Evolutionary conservation across 2,113 vertebrate genomes (phyloP).

Genomic region (Clarias gariepinus): DNA sequence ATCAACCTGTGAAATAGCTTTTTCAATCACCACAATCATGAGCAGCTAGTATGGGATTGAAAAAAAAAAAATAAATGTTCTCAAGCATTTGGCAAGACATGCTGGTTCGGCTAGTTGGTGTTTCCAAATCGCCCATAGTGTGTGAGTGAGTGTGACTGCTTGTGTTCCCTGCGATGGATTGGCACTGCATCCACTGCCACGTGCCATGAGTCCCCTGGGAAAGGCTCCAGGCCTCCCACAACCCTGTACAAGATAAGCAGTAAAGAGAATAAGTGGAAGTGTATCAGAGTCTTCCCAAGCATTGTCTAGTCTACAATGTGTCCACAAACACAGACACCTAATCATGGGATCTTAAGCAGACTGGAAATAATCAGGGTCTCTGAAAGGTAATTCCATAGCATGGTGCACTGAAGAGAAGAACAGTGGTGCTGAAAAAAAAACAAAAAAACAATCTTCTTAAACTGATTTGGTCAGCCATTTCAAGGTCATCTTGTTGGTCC

Average conservation of each 20-base stretch:
- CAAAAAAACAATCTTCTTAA: not conserved
- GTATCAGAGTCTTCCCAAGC: not conserved
- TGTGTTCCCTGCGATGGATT: too few species aligned
- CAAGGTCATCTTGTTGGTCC: not conserved
- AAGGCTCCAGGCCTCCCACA: too few species aligned
- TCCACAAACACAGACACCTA: not conserved
- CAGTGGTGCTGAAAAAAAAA: not conserved
- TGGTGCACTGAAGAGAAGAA: not conserved
- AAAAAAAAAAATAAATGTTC: too few species aligned
- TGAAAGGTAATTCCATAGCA: not conserved
- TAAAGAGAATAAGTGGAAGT: too few species aligned
- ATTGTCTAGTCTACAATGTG: not conserved
- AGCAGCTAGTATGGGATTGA: not conserved
- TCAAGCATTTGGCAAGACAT: too few species aligned
- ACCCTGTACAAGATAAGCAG: too few species aligned
- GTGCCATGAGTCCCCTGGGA: too few species aligned
- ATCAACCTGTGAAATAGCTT: not conserved
- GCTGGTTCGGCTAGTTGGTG: too few species aligned
- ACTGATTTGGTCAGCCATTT: not conserved
- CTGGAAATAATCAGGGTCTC: not conserved
- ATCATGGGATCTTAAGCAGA: not conserved
- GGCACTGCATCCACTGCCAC: too few species aligned
- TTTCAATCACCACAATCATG: not conserved
- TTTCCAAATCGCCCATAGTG: too few species aligned
- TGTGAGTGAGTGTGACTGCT: too few species aligned